These are phyloP conservation scores for Chondrosia reniformis DNA, from an alignment of 37 sponge, comb jelly and placozoan genomes.

Conservation along the genomic window DNA sequence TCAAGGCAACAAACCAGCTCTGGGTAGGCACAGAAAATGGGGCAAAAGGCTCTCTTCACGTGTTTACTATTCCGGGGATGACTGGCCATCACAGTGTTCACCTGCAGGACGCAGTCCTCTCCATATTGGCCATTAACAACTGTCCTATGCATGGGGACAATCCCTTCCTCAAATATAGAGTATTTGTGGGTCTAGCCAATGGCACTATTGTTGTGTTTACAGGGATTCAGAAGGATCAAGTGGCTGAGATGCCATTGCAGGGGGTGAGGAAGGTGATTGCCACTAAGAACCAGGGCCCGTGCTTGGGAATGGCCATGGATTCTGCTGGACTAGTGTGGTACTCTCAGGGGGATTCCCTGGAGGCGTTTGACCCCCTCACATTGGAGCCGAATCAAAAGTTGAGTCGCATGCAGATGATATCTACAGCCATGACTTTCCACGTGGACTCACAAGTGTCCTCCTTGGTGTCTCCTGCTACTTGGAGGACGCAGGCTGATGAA, in stretches of 20 bases:
- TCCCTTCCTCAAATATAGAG: slow-evolving; percentile 43
- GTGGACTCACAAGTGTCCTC: neutral
- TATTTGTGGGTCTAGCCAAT: slow-evolving; percentile 76
- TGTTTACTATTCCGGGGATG: slow-evolving; percentile 80
- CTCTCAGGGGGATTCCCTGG: slow-evolving; percentile 56
- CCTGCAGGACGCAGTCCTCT: slow-evolving; percentile 83
- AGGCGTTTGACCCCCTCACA: slow-evolving; percentile 52
- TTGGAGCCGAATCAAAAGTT: slow-evolving; percentile 34
- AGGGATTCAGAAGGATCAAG: slow-evolving; percentile 46
- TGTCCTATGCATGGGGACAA: slow-evolving; percentile 2
- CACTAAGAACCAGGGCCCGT: slow-evolving; percentile 41
- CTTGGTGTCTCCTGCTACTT: neutral
- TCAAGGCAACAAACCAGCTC: slow-evolving; percentile 56
- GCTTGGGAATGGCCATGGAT: slow-evolving; percentile 46
- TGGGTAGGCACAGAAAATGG: slow-evolving; percentile 89
- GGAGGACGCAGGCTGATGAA: too few species aligned
- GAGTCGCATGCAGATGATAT: neutral
- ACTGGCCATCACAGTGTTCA: slow-evolving; percentile 66
- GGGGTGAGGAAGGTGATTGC: slow-evolving; percentile 41
- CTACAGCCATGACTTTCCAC: neutral
- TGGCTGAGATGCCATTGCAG: slow-evolving; percentile 61
- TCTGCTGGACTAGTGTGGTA: slow-evolving; percentile 59
- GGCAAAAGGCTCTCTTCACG: slow-evolving; percentile 75
- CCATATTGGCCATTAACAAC: slow-evolving; percentile 52
- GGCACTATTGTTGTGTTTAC: slow-evolving; percentile 73